Evolutionary conservation across 2,888 invertebrate species (phyloP), one percentile per base, ranked within the genome.

Genomic region (Coecobrya sp.): DNA sequence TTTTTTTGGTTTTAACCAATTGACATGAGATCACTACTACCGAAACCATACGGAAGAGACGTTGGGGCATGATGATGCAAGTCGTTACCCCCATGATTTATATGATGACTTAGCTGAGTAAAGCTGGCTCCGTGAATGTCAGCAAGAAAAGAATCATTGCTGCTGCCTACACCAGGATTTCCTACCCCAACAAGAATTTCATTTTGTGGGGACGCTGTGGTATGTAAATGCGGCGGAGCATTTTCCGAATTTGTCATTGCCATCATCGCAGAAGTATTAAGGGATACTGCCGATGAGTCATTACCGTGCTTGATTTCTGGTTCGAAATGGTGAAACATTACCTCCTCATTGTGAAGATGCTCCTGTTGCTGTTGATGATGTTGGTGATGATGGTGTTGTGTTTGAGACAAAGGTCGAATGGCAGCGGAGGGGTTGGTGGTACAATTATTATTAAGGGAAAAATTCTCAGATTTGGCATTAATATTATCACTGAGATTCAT

Each of bases 11-110:
- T 1, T 68, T 68, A 94, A 0, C 94, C 94, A 16, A 94, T 93
- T 25, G 94, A 93, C 22, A 94, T 89, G 81, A 94, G 93, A 79
- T 93, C 91, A 84, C 82, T 92, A 59, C 89, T 86, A 3, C 81
- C 59, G 45, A 84, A 93, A 19, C 90, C 92, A 73, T 81, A 87
- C 2, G 92, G 65, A 0, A 89, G 70, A 52, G 68, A 86, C 42
- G 76, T 70, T 68, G 81, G 81, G 52, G 45, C 73, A 27, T 81
- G 93, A 68, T 85, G 86, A 55, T 92, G 90, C 45, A 87, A 55
- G 36, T 93, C 86, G 49, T 79, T 79, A 55, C 42, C 70, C 25
- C 52, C 55, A 73, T 73, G 76, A 30, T 70, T 65, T 55, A 68
- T 55, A 59, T 84, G 81, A 70, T 82, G 89, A 70, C 82, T 59